Conservation (phyloP, 2,888 invertebrate genomes). For the Anoplius nigerrimus region DNA sequence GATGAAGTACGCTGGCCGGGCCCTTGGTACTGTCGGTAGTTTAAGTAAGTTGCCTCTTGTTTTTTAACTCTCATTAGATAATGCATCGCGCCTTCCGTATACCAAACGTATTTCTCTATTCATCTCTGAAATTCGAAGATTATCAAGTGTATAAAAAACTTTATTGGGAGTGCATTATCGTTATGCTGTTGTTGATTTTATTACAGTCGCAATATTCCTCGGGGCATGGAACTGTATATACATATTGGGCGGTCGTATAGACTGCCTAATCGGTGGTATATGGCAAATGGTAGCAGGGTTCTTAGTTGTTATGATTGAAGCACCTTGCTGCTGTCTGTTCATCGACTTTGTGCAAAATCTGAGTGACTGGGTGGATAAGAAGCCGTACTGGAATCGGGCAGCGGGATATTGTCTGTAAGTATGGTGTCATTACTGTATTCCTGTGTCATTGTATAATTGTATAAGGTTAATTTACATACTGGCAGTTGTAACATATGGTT, state of each 20-base stretch:
- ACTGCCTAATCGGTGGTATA: constrained; percentile 86
- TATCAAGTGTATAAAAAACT: not conserved
- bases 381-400: constrained; percentile 94
- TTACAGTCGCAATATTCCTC: constrained; percentile 87
- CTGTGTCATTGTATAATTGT: not conserved
- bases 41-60: constrained; percentile 86
- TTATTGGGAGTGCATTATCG: constrained; percentile 12
- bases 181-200: constrained; percentile 71
- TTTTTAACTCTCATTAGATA: not conserved
- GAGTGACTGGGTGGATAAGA: constrained; percentile 87
- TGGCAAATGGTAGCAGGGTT: constrained; percentile 94
- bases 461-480: not conserved
- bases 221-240: constrained; percentile 86
- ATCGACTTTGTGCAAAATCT: constrained; percentile 94
- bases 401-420: constrained; percentile 90
- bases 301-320: constrained; percentile 91
- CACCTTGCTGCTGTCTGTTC: constrained; percentile 98
- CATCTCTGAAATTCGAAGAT: not conserved
- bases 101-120: too few relatives aligned
- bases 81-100: not conserved
- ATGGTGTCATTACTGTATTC: constrained; percentile 7
- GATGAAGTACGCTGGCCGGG: constrained; percentile 90
- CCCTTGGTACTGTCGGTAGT: constrained; percentile 89
- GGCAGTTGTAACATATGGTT: not conserved
- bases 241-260: constrained; percentile 80